Base-by-base conservation (phyloP, 2,797 vertebrate genomes). In the Cyprinella venusta region DNA sequence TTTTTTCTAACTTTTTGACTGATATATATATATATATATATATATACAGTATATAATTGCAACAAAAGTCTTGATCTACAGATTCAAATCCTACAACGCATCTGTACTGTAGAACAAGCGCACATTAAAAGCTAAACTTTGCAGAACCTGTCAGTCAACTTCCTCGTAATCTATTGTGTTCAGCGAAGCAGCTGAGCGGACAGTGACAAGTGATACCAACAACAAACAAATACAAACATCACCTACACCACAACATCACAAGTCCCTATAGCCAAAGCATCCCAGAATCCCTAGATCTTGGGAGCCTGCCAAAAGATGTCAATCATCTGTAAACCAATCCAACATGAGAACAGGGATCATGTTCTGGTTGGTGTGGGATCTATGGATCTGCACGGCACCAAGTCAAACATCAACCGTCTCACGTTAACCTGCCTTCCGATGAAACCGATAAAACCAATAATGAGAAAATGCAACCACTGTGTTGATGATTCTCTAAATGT, bases 311-410 rank as follows among this genome's bases (percentile, higher is more conserved):
- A 96, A 89, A 89, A 83, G 88, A 93, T 91, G 95, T 95, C 95
- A 96, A 95, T 96, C 94, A 96, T 94, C 90, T 86, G 95, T 93
- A 96, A 96, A 89, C 88, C 94, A 95, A 95, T 95, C 94, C 95
- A 76, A 84, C 76, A 74, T 87, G 92, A 87, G 91, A 92, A 89
- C 89, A 88, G 88, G 93, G 95, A 96, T 96, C 95, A 90, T 90
- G 90, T 96, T 96, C 94, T 86, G 90, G 92, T 93, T 94, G 84
- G 94, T 92, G 91, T 93, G 93, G 94, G 93, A 94, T 94, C 91
- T 92, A 90, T 89, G 94, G 92, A 91, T 93, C 91, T 90, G 93
- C 91, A 91, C 92, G 91, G 92, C 92, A 93, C 94, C 94, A 94
- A 92, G 89, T 89, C 91, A 93, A 92, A 95, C 94, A 95, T 94